Percentiles rank a stretch among this genome's conserved stretches.
phyloP scores from a whole-genome alignment of 92 coral and sea anemone species.

The Chrysogorgia sp. region DNA sequence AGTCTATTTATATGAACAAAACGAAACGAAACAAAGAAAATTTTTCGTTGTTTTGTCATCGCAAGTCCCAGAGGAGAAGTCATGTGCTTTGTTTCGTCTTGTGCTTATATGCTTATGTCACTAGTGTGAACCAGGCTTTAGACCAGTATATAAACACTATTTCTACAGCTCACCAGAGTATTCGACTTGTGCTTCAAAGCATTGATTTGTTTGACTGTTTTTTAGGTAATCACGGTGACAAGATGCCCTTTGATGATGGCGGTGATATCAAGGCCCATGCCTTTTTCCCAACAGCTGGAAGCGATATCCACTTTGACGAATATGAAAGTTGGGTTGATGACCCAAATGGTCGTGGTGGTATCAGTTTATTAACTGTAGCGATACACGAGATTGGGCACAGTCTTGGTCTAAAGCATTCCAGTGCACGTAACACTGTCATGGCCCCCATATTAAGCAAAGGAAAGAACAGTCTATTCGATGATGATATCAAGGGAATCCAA shows the following conservation, averaged over 20 bases:
- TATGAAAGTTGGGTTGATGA: constrained; percentile 9
- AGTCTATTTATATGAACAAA: no score
- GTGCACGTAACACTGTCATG: no score
- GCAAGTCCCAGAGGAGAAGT: no score
- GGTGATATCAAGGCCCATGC: not conserved
- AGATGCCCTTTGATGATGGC: not conserved
- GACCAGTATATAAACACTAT: no score
- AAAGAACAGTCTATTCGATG: not conserved
- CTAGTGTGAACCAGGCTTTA: no score
- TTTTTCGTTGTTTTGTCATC: no score
- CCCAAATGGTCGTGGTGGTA: not conserved
- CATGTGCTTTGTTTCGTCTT: no score
- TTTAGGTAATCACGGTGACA: not conserved
- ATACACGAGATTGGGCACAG: constrained; percentile 27
- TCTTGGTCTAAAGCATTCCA: constrained; percentile 3
- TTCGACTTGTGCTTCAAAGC: no score
- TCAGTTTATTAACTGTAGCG: not conserved
- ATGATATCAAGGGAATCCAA: not conserved
- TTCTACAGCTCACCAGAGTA: no score
- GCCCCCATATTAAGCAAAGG: no score
- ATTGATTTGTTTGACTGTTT: not conserved
- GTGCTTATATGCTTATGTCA: no score
- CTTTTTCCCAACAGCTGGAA: not conserved
- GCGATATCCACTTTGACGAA: constrained; percentile 24
- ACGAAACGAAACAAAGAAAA: no score